Evolutionary conservation across 2,888 invertebrate species (phyloP), one percentile per base, ranked within the genome.

Genomic region (Eupeodes luniger): DNA sequence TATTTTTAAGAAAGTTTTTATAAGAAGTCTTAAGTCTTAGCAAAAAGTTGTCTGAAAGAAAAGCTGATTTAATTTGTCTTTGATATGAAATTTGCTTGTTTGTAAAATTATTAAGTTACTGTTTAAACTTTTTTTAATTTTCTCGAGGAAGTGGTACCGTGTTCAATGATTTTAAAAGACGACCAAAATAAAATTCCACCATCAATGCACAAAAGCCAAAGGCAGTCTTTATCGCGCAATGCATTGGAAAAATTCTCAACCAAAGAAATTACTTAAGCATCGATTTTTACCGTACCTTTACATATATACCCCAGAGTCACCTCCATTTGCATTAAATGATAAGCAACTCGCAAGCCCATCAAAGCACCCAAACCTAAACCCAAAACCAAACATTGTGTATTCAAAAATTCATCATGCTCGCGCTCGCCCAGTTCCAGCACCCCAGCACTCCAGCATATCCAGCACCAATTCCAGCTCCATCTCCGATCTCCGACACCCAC

Each of bases 281-380:
- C 78, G 81, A 81, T 64, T 81, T 78, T 47, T 78, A 78, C 34
- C 51, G 69, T 69, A 55, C 34, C 9, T 34, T 1, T n/a, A 5
- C 34, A 57, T 16, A 11, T 53, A 59, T 64, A 66, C 59, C 14
- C 36, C 64, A 59, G 57, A 83, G 70, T 80, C 57, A 76, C 75
- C 76, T 79, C 83, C 83, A 87, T 87, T 87, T 87, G 83, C 83
- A 87, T 87, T 86, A 70, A 83, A 49, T 87, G 86, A 87, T 87
- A 87, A 87, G 79, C 76, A 44, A 59, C 67, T 64, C 79, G 57
- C 59, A 62, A 57, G 12, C 55, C 49, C 77, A 53, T 19, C 70
- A 61, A 36, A 47, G 40, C 61, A 49, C 27, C 59, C 72, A 44
- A 59, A 49, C 27, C 59, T 59, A 44, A 59, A 5, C 44, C 44